Base-by-base conservation (phyloP, 2,888 invertebrate genomes). In the Germaria angustata region DNA sequence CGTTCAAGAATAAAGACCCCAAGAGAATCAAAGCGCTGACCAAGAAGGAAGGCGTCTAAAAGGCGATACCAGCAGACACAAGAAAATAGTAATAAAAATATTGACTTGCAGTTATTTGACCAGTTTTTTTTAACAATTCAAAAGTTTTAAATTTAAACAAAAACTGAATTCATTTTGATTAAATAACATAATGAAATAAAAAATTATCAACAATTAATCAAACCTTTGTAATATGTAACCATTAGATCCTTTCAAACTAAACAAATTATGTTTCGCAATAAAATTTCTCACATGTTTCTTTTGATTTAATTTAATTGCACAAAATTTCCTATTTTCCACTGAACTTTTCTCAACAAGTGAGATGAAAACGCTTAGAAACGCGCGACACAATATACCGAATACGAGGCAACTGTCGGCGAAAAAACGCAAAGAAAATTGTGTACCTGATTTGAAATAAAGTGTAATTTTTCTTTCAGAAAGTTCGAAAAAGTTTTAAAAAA, bases 21-120 rank as follows among this genome's bases (percentile, higher is more conserved):
- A 32, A 55, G 63, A 73, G 36, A 61, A 24, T 51, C 28, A 63
- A 39, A 28, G 2, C 65, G 46, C 44, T 75, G 55, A 22, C 65
- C 44, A 44, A 65, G 20, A 55, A 32, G 55, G 55, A 65, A 75
- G 65, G 53, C 65, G 75, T 17, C 65, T 46, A 11, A 46, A 49
- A 49, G 15, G n/a, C 24, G 34, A 59, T 49, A 28, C 69, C n/a
- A 15, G 32, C 57, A 57, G 41, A 34, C 44, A 41, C 15, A 44
- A 34, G 41, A 68, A 36, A 53, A 20, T 28, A 44, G 22, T 24
- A 44, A 34, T 17, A 59, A 46, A 46, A 44, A 44, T 55, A 17
- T 41, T 55, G 32, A 57, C 44, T 34, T 57, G 57, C 44, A 32
- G 20, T 15, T 71, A 34, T 55, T 55, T 34, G 17, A 20, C 32